A percentile compares a stretch with the other conserved stretches of the same genome.
phyloP scores from a whole-genome alignment of 2,113 vertebrate species.

The Ochotona curzoniae region DNA sequence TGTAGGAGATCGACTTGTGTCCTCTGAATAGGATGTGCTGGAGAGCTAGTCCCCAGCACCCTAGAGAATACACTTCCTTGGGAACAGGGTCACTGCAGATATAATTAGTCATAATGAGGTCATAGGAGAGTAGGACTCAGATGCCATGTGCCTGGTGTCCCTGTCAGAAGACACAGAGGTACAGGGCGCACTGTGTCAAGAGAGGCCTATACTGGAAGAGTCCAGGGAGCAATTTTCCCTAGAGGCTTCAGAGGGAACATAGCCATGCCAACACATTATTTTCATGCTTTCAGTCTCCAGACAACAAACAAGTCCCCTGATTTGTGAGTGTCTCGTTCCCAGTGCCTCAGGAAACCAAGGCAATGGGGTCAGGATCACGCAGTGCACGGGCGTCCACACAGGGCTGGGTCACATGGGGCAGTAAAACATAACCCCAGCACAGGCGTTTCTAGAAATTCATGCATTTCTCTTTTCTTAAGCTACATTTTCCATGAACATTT shows the following conservation, averaged over 20 bases:
- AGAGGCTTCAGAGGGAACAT: not conserved
- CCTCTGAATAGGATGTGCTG: not conserved
- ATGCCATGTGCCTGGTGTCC: not conserved
- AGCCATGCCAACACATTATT: not conserved
- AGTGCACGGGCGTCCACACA: not conserved
- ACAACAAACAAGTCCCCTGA: not conserved
- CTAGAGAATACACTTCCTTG: constrained; percentile 7
- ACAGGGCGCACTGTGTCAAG: not conserved
- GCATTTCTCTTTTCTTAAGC: too few relatives aligned
- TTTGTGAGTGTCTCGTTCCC: constrained; percentile 4
- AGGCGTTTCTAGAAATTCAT: too few relatives aligned
- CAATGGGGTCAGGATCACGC: not conserved
- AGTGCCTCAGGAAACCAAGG: not conserved
- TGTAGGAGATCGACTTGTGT: not conserved
- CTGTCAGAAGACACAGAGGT: not conserved
- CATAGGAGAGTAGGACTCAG: not conserved
- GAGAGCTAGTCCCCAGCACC: not conserved
- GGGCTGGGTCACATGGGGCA: too few relatives aligned
- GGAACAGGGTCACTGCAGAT: not conserved
- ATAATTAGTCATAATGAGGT: constrained; percentile 15
- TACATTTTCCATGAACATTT: too few relatives aligned
- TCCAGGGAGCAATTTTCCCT: not conserved
- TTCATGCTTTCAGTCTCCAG: constrained; percentile 6
- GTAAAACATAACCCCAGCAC: too few relatives aligned
- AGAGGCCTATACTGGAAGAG: not conserved